Base-by-base conservation (phyloP, 2,113 vertebrate genomes). In the Oenanthe oenanthe region DNA sequence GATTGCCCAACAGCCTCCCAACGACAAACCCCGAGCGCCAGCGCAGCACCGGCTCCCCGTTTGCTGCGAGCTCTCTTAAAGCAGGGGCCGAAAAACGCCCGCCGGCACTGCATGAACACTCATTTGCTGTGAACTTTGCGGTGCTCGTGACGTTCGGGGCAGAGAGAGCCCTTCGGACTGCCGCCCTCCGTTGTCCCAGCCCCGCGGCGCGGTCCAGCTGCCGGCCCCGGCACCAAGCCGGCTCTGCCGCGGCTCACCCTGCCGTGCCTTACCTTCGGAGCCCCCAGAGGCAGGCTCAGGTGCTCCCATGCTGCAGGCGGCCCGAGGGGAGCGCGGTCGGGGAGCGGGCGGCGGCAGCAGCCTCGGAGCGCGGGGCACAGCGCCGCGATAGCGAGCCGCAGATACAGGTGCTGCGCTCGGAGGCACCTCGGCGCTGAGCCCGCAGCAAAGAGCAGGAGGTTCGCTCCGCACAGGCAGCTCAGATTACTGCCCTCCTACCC, bases 401-500 rank as follows among this genome's bases (percentile, higher is more conserved):
- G 92, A 32, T 56, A 91, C 98, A 98, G 98, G 98, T 98, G 98
- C 95, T 94, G 94, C 3, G 70, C 84, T 0, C 31, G 22, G 12
- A 94, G 73, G 66, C 96, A 97, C 97, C 96, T 95, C 95, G 5
- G 91, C 40, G 9, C 91, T 28, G 36, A 97, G 25, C 85, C 71
- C 78, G 57, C 93, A 61, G 93, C 2, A 24, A 63, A 70, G 34
- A 73, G 85, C 85, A 62, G 85, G 95, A 92, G 92, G 93, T 84
- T 96, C 68, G 79, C 87, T 71, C 85, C 56, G 94, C 95, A 78
- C 85, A 95, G 93, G 95, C 97, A 92, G 98, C 97, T 98, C 97
- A 66, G 95, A 98, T 98, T 98, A 98, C 98, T 91, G 96, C 97
- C 96, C 94, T 97, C 96, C 97, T 95, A 82, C 97, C 95, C 88